Evolutionary conservation across 92 coral and sea anemone species (phyloP), one percentile per base, ranked within the genome.

Genomic region (Epizoanthus stellaris): DNA sequence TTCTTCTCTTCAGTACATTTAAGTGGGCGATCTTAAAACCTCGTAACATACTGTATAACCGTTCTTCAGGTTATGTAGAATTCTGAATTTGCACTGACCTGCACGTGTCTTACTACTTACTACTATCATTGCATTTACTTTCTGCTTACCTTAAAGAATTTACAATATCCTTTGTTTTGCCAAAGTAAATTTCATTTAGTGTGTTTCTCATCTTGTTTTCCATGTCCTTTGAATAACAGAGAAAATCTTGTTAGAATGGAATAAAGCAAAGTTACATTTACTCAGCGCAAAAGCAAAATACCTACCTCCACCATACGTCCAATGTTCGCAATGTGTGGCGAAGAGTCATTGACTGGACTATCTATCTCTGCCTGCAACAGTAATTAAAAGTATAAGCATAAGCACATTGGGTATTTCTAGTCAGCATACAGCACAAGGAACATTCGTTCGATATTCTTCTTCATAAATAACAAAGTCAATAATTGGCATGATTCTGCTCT

Each of bases 151-250:
- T 93, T 89, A 96, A 87, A 75, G 99, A 89, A 91, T 94, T 92
- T 34, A 96, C 99, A 76, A 96, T 96, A 85, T 96, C 99, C 87
- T 61, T 94, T 70, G 99, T 96, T 87, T 96, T 96, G 2, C 99
- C 99, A 93, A 96, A 96, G 93, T 96, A 96, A 52, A 96, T 96
- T 85, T 96, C 98, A 89, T 96, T 96, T 92, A 96, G 83, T 14
- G 99, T 96, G 89, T 96, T 94, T 79, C 99, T 88, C 99, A 96
- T 96, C 92, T 96, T 96, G 92, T 96, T 96, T 86, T 96, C 99
- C 98, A 96, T 94, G 63, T 94, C 98, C 99, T 96, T 56, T 19
- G 40, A 38, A 10, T 67, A 30, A 30, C 45, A 25, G 10, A 70
- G 8, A 21, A 69, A 82, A 69, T 52, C 7, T 14, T 15, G 52